Evolutionary conservation across 2,888 invertebrate genomes (phyloP).

Genomic region (Autographa pulchrina): DNA sequence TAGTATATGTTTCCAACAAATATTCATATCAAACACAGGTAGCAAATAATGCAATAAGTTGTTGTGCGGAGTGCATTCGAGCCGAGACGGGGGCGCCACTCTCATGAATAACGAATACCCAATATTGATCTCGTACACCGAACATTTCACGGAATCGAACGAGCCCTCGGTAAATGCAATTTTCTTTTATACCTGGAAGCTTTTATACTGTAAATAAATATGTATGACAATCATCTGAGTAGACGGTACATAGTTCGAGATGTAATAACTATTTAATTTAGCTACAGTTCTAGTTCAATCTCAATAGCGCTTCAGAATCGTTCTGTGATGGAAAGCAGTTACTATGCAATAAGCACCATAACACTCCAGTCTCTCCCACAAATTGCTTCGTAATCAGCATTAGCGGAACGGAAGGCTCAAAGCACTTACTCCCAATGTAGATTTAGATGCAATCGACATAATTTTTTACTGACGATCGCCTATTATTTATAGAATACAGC

Average conservation of each 20-base stretch:
- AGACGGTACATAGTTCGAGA: background rate
- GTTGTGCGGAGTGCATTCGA: conserved; percentile 53
- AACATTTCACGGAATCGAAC: conserved; percentile 61
- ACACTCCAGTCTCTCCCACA: conserved; percentile 44
- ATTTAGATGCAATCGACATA: conserved; percentile 65
- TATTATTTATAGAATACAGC: conserved; percentile 72
- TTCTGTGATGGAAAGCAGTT: conserved; percentile 24
- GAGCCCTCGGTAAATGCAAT: conserved; percentile 49
- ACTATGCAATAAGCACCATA: conserved; percentile 47
- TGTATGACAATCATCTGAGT: background rate
- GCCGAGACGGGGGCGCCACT: conserved; percentile 53
- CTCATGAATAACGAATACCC: conserved; percentile 77
- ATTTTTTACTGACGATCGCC: conserved; percentile 63
- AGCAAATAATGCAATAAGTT: conserved; percentile 60
- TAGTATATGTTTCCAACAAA: conserved; percentile 29
- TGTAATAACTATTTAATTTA: conserved; percentile 6
- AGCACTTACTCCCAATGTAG: conserved; percentile 52
- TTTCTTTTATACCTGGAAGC: conserved; percentile 30
- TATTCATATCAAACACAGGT: conserved; percentile 49
- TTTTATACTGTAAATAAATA: conserved; percentile 1
- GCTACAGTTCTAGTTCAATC: background rate
- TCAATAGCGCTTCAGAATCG: conserved; percentile 20
- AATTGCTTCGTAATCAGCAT: conserved; percentile 64
- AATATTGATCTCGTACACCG: conserved; percentile 73
- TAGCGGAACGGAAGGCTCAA: conserved; percentile 57